Base-by-base conservation (phyloP, 2,797 vertebrate genomes). In the Kryptolebias ocellatus region DNA sequence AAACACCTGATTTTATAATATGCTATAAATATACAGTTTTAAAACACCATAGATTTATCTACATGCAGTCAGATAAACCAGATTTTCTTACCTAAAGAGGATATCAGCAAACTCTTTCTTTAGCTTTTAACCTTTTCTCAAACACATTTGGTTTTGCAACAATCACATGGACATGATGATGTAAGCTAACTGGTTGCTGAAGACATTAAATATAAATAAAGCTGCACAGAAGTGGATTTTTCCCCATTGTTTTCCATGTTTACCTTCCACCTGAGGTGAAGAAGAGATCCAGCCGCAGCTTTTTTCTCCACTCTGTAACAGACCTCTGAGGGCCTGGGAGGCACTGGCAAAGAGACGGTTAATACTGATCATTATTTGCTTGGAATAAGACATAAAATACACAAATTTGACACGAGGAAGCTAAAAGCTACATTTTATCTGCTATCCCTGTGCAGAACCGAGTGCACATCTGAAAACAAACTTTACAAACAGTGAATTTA, bases 211-310 rank as follows among this genome's bases (percentile, higher is more conserved):
- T 17, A 47, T 47, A 5, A 47, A 44, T 44, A 44, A 44, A 44
- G 12, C 39, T 34, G 20, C 20, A 34, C 31, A 34, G 31, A 34
- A 6, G 31, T 34, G 31, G 31, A 34, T 34, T 34, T 34, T 34
- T 34, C 31, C 4, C 31, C 5, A 7, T 6, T 34, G 9, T 49
- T 2, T 10, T 17, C 17, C 5, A 4, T 5, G 45, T 0, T 15
- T 3, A 86, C 84, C 84, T 75, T 78, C 82, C 80, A 83, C 39
- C 72, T 61, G 65, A 88, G 79, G 34, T 61, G 70, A 56, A 82
- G 66, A 4, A 55, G 1, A 12, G 18, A 28, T 54, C 45, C 62
- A 27, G 2, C 52, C 8, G 67, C 20, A n/a, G 5, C 15, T 0
- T 4, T 29, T 31, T 52, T 37, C 55, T 86, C 79, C 53, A 77